Base-by-base conservation (phyloP, 2,113 vertebrate genomes). In the Tichodroma muraria region DNA sequence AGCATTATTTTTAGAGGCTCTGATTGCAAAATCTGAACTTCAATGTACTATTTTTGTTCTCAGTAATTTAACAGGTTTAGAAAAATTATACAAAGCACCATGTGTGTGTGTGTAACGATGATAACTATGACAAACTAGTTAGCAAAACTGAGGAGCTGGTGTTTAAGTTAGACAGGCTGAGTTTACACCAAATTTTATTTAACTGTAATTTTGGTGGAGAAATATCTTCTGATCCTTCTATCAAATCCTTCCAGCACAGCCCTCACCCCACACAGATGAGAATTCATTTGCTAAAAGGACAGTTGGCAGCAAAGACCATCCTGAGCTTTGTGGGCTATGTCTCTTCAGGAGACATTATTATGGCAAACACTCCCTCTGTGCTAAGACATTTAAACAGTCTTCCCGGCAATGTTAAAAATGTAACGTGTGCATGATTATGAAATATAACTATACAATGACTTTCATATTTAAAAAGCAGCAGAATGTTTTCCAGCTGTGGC, bases 271-370 rank as follows among this genome's bases (percentile, higher is more conserved):
- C 52, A 65, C 50, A 90, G 95, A 94, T 93, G 60, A 70, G 81
- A 94, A 92, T 94, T 95, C 71, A 93, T 92, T 90, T 96, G 52
- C 88, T 95, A 89, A 88, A 96, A 94, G 84, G 65, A 72, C 77
- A 94, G 79, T 94, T 95, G 93, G 96, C 94, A 96, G 65, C 57
- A 72, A 80, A 91, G 88, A 49, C 45, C 52, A 83, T 78, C 71
- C 52, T 93, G 68, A 92, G 72, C 89, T 75, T 82, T 80, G 73
- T 80, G 84, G 75, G 70, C 63, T 95, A 59, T 83, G 85, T 94
- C 95, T 96, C 94, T 95, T 95, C 79, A 86, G 90, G 54, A 92
- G 37, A 85, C 44, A 88, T 49, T 77, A 94, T 96, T 97, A 94
- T 66, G 92, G 95, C 76, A 94, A 96, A 88, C 42, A n/a, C 50